phyloP scores from a whole-genome alignment of 2,797 vertebrate genomes.

The Australoheros facetus region DNA sequence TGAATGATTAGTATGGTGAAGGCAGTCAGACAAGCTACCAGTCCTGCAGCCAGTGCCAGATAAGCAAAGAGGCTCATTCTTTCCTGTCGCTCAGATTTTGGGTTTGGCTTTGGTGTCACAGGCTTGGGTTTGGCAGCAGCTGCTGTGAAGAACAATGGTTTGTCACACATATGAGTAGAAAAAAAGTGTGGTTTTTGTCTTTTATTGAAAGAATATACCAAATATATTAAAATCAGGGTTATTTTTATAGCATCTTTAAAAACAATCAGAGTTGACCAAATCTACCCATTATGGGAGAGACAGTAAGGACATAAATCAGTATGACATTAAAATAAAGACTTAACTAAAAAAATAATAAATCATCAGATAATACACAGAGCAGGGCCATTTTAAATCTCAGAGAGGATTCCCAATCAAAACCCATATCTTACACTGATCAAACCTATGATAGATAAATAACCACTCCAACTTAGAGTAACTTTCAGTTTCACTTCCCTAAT shows the following conservation, averaged over 20 bases:
- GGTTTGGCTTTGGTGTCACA: background rate
- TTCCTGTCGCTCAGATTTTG: background rate
- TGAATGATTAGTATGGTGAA: background rate
- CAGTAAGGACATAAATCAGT: background rate
- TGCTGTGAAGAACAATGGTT: background rate
- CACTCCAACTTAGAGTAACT: no score
- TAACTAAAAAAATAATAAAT: no score
- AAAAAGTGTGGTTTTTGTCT: no score
- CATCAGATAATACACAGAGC: no score
- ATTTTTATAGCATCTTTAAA: background rate
- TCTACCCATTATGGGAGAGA: background rate
- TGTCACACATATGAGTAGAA: background rate
- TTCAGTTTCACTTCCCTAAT: no score
- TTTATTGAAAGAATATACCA: background rate
- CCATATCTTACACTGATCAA: no score
- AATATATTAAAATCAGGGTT: background rate
- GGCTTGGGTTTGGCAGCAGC: background rate
- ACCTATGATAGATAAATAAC: no score
- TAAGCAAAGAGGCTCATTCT: background rate
- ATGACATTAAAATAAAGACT: background rate
- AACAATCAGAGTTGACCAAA: background rate
- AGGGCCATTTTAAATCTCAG: no score
- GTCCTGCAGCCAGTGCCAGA: background rate
- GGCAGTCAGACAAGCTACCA: background rate
- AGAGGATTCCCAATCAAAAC: no score